phyloP scores from a whole-genome alignment of 2,888 invertebrate species.

The Resseliella maxima region DNA sequence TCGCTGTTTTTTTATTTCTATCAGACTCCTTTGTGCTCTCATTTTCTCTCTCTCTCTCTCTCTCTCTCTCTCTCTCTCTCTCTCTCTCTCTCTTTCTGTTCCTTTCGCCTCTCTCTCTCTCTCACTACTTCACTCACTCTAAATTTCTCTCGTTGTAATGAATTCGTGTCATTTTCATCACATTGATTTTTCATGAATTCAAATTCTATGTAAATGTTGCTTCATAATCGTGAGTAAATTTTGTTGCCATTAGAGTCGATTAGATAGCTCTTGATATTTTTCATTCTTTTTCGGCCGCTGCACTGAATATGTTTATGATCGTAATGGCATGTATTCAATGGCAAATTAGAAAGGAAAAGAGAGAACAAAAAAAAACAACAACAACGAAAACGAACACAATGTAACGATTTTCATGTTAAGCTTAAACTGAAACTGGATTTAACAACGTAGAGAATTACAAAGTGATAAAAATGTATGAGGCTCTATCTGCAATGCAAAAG shows the following conservation, averaged over 20 bases:
- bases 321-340: neutral
- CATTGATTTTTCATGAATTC: no score
- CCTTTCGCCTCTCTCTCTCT: no score
- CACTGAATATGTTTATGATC: neutral
- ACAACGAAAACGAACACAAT: no score
- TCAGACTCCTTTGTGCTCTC: neutral
- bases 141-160: no score
- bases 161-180: no score
- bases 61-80: no score
- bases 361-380: no score
- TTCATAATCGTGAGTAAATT: neutral
- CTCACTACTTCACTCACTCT: no score
- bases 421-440: neutral
- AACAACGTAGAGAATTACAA: neutral
- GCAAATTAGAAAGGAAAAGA: neutral
- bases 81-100: no score
- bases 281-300: no score
- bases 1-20: neutral
- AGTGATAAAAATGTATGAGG: neutral
- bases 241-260: neutral
- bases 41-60: neutral
- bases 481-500: neutral
- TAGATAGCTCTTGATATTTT: neutral
- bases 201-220: neutral
- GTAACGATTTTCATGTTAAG: neutral